phyloP scores from a whole-genome alignment of 2,797 vertebrate genomes.

The Lutjanus argentimaculatus region DNA sequence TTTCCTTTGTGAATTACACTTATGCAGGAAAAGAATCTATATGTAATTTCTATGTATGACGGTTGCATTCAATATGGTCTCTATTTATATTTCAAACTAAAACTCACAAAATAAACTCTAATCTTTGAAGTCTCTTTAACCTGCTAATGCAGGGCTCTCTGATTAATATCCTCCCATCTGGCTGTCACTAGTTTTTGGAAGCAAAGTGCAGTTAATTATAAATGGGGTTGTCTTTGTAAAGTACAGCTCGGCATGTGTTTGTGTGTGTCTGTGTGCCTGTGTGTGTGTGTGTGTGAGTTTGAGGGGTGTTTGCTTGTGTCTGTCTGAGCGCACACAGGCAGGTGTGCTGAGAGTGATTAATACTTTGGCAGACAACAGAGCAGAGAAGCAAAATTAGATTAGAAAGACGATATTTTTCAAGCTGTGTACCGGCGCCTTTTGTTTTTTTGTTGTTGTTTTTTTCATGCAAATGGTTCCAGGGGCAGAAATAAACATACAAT shows the following conservation, averaged over 20 bases:
- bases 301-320: slow-evolving; percentile 6
- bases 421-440: slow-evolving; percentile 20
- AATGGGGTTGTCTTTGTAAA: slow-evolving; percentile 29
- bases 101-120: not conserved
- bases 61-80: not conserved
- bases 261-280: no score
- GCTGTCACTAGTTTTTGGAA: slow-evolving; percentile 24
- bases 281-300: not conserved
- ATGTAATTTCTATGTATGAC: no score
- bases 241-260: slow-evolving; percentile 1
- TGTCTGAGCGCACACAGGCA: slow-evolving; percentile 21
- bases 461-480: not conserved
- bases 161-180: slow-evolving; percentile 29
- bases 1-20: not conserved
- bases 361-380: slow-evolving; percentile 53
- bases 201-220: slow-evolving; percentile 34
- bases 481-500: slow-evolving; percentile 22
- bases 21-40: no score
- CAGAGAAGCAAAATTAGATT: slow-evolving; percentile 60
- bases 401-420: slow-evolving; percentile 44
- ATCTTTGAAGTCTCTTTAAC: not conserved
- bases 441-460: not conserved
- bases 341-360: slow-evolving; percentile 62
- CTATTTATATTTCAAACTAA: not conserved
- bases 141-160: not conserved